Evolutionary conservation across 2,888 invertebrate species (phyloP).

Genomic region (Idaea dimidiata): DNA sequence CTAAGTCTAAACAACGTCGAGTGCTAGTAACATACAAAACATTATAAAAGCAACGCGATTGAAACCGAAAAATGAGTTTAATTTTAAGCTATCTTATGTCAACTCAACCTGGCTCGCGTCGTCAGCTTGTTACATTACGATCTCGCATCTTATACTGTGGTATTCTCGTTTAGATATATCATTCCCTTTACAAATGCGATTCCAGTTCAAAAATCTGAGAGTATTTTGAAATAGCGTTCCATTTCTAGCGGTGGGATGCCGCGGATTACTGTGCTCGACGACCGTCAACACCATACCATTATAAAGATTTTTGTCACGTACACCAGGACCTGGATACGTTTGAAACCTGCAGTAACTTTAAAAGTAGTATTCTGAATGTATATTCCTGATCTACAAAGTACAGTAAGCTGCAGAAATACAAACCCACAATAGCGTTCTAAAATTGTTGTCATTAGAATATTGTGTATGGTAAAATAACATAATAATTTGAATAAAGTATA

Average conservation of each 20-base stretch:
- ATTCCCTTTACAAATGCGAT: constrained; percentile 9
- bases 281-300: constrained; percentile 25
- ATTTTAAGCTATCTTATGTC: too few relatives aligned
- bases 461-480: too few relatives aligned
- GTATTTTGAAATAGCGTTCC: constrained; percentile 27
- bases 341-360: constrained; percentile 31
- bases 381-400: constrained; percentile 23
- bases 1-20: too few relatives aligned
- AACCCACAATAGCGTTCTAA: too few relatives aligned
- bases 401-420: too few relatives aligned
- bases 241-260: constrained; percentile 28
- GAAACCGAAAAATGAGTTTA: too few relatives aligned
- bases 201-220: constrained; percentile 19
- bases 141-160: background rate
- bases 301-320: constrained; percentile 36
- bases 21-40: too few relatives aligned
- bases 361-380: constrained; percentile 30
- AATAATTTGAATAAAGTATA: too few relatives aligned
- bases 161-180: background rate
- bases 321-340: constrained; percentile 24
- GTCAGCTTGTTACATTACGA: background rate
- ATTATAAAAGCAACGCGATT: too few relatives aligned
- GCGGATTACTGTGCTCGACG: constrained; percentile 27
- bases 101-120: too few relatives aligned
- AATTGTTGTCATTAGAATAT: too few relatives aligned